Conservation (phyloP, 2,113 vertebrate genomes). For the Pterophyllum scalare region DNA sequence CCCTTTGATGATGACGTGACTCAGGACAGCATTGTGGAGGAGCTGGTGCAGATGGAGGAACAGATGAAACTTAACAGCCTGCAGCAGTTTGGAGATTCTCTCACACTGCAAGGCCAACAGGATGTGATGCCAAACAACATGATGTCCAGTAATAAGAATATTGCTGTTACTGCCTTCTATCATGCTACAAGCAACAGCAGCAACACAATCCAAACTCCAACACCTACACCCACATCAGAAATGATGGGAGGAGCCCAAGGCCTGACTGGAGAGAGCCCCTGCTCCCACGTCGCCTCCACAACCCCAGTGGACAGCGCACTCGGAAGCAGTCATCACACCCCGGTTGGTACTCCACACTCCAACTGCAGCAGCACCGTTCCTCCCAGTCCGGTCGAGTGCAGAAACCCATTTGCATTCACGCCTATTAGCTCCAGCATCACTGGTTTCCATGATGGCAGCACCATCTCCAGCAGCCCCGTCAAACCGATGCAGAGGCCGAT, state of each 20-base stretch:
- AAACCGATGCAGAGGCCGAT: conserved; percentile 98
- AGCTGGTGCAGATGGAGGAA: conserved; percentile 98
- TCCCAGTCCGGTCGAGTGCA: conserved; percentile 96
- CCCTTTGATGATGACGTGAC: conserved; percentile 97
- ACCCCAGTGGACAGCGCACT: conserved; percentile 94
- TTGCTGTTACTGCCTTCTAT: conserved; percentile 82
- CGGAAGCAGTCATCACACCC: conserved; percentile 94
- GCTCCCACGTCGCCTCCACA: conserved; percentile 87
- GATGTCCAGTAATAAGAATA: conserved; percentile 81
- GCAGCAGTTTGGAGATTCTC: conserved; percentile 84
- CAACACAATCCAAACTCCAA: conserved; percentile 87
- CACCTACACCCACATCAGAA: conserved; percentile 90
- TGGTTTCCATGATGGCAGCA: conserved; percentile 91
- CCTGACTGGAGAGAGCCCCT: conserved; percentile 91
- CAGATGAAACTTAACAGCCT: conserved; percentile 93
- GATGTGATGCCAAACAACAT: conserved; percentile 77
- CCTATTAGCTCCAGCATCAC: conserved; percentile 95
- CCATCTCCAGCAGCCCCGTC: conserved; percentile 93
- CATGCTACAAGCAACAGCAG: conserved; percentile 85
- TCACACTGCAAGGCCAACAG: conserved; percentile 83
- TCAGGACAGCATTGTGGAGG: conserved; percentile 98
- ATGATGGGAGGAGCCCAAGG: conserved; percentile 87
- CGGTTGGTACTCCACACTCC: conserved; percentile 93
- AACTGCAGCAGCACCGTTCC: conserved; percentile 97
- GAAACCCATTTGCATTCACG: conserved; percentile 97